phyloP scores from a whole-genome alignment of 2,888 invertebrate genomes.

The Eristalinus sepulchralis region DNA sequence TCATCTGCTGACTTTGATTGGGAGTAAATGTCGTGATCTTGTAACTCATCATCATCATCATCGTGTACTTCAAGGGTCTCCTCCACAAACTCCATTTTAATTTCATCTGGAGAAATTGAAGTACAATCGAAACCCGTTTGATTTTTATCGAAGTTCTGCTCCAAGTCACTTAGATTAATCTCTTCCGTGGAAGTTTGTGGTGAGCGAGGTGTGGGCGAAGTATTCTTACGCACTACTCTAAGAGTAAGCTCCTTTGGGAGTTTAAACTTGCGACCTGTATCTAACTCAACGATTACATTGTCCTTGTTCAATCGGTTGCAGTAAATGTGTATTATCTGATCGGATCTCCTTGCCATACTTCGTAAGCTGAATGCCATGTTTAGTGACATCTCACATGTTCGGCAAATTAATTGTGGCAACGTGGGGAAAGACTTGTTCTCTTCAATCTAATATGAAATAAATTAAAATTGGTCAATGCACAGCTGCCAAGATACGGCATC shows the following conservation, averaged over 20 bases:
- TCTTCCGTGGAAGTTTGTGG: neutral
- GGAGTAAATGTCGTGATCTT: constrained; percentile 74
- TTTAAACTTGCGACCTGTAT: constrained; percentile 59
- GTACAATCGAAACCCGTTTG: constrained; percentile 59
- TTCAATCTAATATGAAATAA: neutral
- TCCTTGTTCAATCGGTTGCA: constrained; percentile 65
- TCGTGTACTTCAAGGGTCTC: neutral
- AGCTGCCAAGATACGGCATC: neutral
- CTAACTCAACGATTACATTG: constrained; percentile 51
- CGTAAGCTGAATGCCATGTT: constrained; percentile 79
- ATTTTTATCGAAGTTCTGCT: neutral
- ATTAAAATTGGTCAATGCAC: neutral
- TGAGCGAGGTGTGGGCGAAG: neutral
- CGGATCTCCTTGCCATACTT: constrained; percentile 76
- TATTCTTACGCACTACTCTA: constrained; percentile 39
- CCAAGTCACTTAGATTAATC: neutral
- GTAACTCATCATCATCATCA: constrained; percentile 73
- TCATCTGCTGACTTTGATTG: constrained; percentile 22
- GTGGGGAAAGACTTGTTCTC: constrained; percentile 62
- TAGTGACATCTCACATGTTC: constrained; percentile 76
- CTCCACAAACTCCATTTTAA: neutral
- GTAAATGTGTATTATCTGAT: constrained; percentile 75
- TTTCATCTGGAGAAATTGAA: constrained; percentile 15
- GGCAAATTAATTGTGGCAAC: constrained; percentile 77
- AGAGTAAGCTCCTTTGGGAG: constrained; percentile 53